Evolutionary conservation across 1,140 invertebrate species (phyloP), one percentile per base, ranked within the genome.

Genomic region (Hyles euphorbiae): DNA sequence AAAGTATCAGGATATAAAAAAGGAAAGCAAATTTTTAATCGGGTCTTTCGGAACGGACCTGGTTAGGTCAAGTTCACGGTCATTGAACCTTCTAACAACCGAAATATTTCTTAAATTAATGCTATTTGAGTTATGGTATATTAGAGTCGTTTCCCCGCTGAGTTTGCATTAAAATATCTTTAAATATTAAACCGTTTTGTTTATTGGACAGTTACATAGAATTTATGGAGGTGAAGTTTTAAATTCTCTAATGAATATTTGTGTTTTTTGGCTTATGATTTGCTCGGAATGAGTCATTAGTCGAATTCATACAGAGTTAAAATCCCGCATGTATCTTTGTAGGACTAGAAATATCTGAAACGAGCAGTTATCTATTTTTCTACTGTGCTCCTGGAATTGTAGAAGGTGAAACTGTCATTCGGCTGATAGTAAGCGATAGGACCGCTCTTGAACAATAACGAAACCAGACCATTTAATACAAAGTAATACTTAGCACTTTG

Each of bases 21-120:
- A 66, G 65, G 55, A 64, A 68, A 68, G 56, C 60, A 64, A 66
- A 65, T 67, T 67, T 72, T 72, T 72, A 68, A 58, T 58, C 64
- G 65, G 55, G 60, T 56, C 63, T 71, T 68, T 63, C 65, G 65
- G 8, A 54, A 74, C 68, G 62, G 60, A 64, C 64, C 67, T 58
- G 60, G 43, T 57, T 62, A 68, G 67, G 62, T 62, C 63, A 60
- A 52, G 56, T 48, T 54, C 43, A 60, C 46, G 63, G 57, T 49
- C 51, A 58, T 43, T 56, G 64, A 65, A 65, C 64, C 50, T 51
- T 34, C 22, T 40, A 11, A 55, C 53, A 53, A 54, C 0, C 22
- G 22, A 40, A 45, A 36, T 32, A 4, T 54, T 32, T 44, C 22
- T 22, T 22, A 22, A 22, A 22, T 22, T 22, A 40, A 54, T 7